Evolutionary conservation across 92 coral and sea anemone species (phyloP).

Genomic region (Palythoa heliodiscus): DNA sequence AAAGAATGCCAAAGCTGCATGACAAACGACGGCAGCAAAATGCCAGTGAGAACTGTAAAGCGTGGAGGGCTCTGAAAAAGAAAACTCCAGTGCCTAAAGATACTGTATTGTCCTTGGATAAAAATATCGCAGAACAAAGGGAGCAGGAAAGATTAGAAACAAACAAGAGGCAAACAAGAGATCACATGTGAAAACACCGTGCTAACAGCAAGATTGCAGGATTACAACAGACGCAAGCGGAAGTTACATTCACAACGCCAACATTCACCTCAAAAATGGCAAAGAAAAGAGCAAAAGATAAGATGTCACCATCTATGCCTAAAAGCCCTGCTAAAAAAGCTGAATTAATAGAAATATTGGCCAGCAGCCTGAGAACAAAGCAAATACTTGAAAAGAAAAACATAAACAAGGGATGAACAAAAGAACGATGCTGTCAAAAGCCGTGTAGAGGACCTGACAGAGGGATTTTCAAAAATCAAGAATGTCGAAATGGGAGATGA

Average conservation of each 20-base stretch:
- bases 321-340: slow-evolving; percentile 23
- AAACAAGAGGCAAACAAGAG: not conserved
- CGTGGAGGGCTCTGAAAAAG: not conserved
- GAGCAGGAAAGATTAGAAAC: not conserved
- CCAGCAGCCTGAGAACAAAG: slow-evolving; percentile 14
- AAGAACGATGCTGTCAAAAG: slow-evolving; percentile 29
- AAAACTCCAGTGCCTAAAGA: not conserved
- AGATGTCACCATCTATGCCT: slow-evolving; percentile 18
- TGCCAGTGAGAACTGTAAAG: not conserved
- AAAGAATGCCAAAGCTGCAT: not conserved
- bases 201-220: not conserved
- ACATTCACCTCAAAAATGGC: not conserved
- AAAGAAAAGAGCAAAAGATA: slow-evolving; percentile 33
- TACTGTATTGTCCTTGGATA: not conserved
- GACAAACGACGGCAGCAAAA: not conserved
- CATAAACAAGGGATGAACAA: not conserved
- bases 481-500: not conserved
- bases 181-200: not conserved
- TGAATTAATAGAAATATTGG: slow-evolving; percentile 22
- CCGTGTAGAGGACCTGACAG: slow-evolving; percentile 26
- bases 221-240: not conserved
- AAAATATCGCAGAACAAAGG: not conserved
- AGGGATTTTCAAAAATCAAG: slow-evolving; percentile 11
- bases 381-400: not conserved
- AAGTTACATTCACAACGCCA: not conserved